These are phyloP conservation scores for Clarias platycephalus DNA, from an alignment of 2,797 vertebrate species.

Conservation along the genomic window DNA sequence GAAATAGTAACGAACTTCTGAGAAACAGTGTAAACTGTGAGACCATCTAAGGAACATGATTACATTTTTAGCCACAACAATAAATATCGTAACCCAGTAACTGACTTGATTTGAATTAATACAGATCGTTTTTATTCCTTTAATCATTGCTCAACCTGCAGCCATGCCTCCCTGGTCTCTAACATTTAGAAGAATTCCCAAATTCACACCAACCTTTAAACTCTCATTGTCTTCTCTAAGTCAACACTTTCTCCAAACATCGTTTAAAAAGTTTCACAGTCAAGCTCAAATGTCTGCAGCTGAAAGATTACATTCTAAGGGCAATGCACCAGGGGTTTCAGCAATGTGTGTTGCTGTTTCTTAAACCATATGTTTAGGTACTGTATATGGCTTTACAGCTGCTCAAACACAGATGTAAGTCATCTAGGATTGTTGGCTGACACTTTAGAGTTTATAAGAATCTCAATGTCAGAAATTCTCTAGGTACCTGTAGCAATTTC, in stretches of 20 bases:
- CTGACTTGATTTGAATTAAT: background rate
- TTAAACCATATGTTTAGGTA: conserved; percentile 63
- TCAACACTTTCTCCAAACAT: conserved; percentile 25
- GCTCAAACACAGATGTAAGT: conserved; percentile 70
- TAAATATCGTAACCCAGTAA: background rate
- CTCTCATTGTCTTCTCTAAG: background rate
- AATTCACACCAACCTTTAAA: conserved; percentile 17
- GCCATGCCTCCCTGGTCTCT: background rate
- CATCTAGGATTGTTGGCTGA: conserved; percentile 23
- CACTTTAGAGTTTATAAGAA: background rate
- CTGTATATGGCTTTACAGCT: conserved; percentile 64
- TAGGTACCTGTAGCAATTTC: background rate
- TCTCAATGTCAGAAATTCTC: background rate
- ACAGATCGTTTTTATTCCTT: background rate
- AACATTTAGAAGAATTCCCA: conserved; percentile 15
- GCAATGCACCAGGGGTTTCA: conserved; percentile 54
- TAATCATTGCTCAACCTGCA: background rate
- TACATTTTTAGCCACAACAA: background rate
- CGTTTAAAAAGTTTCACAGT: conserved; percentile 41
- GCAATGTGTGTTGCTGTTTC: conserved; percentile 53
- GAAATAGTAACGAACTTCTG: background rate
- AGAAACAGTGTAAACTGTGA: background rate
- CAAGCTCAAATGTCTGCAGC: conserved; percentile 34
- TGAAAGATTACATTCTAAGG: conserved; percentile 40
- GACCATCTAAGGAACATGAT: background rate